A percentile compares a stretch with the other conserved stretches of the same genome.
These are phyloP conservation scores for Setipinna tenuifilis DNA, from an alignment of 2,797 vertebrate genomes.

Conservation along the genomic window DNA sequence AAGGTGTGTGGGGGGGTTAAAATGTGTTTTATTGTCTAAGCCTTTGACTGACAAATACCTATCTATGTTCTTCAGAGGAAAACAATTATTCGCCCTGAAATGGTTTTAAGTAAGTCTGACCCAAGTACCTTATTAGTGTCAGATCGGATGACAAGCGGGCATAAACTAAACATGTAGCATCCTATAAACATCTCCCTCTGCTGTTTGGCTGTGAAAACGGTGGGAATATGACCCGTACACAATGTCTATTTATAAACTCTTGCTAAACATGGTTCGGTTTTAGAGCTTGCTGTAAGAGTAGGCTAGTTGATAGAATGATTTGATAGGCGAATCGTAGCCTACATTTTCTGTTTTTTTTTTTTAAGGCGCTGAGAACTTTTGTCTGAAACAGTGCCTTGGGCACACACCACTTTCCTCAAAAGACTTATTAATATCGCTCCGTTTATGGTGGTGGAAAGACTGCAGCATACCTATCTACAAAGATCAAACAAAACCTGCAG, in stretches of 20 bases:
- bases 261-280: constrained; percentile 15
- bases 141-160: too few relatives aligned
- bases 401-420: not conserved
- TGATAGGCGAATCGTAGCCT: not conserved
- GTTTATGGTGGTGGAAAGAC: not conserved
- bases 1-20: too few relatives aligned
- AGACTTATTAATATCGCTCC: not conserved
- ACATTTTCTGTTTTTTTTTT: not conserved
- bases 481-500: not conserved
- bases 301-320: not conserved
- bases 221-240: not conserved
- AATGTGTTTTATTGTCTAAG: too few relatives aligned
- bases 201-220: not conserved
- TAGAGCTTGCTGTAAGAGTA: not conserved
- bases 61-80: too few relatives aligned
- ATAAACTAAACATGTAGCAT: not conserved
- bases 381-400: not conserved
- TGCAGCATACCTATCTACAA: not conserved
- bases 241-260: not conserved
- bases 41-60: too few relatives aligned
- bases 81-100: too few relatives aligned
- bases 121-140: too few relatives aligned
- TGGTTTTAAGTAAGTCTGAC: too few relatives aligned
- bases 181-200: not conserved
- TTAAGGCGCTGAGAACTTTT: not conserved